Conservation (phyloP, 1,140 invertebrate species). For the Epicauta chinensis region DNA sequence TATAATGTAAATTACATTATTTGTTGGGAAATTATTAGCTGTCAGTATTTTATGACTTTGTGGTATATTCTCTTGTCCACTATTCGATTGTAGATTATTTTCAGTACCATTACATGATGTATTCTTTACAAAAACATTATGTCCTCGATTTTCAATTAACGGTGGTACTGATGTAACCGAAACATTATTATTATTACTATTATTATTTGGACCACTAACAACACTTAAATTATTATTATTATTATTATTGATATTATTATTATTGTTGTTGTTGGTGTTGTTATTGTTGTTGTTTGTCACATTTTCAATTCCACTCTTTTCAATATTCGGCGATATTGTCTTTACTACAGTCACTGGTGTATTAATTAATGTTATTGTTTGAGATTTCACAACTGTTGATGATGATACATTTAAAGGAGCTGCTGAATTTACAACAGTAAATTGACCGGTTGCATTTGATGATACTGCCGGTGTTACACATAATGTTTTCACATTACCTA, state of each 20-base stretch:
- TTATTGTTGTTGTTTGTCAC: conserved; percentile 4
- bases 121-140: conserved; percentile 43
- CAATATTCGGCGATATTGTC: conserved; percentile 21
- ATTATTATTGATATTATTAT: conserved; percentile 13
- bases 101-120: conserved; percentile 8
- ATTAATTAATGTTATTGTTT: conserved; percentile 38
- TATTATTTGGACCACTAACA: conserved; percentile 1
- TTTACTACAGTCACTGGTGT: conserved; percentile 36
- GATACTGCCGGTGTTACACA: conserved; percentile 33
- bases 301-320: conserved; percentile 16
- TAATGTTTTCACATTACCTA: conserved; percentile 37
- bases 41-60: conserved; percentile 39
- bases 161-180: conserved; percentile 10
- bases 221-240: neutral
- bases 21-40: conserved; percentile 34
- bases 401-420: conserved; percentile 28
- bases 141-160: conserved; percentile 31
- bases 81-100: neutral
- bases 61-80: conserved; percentile 22
- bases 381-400: conserved; percentile 28
- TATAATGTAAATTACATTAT: conserved; percentile 33
- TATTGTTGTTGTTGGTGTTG: conserved; percentile 13
- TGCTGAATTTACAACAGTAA: conserved; percentile 33
- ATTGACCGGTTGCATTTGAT: conserved; percentile 29
- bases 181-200: conserved; percentile 1